Base-by-base conservation (phyloP, 2,113 vertebrate genomes). In the Theristicus caerulescens region DNA sequence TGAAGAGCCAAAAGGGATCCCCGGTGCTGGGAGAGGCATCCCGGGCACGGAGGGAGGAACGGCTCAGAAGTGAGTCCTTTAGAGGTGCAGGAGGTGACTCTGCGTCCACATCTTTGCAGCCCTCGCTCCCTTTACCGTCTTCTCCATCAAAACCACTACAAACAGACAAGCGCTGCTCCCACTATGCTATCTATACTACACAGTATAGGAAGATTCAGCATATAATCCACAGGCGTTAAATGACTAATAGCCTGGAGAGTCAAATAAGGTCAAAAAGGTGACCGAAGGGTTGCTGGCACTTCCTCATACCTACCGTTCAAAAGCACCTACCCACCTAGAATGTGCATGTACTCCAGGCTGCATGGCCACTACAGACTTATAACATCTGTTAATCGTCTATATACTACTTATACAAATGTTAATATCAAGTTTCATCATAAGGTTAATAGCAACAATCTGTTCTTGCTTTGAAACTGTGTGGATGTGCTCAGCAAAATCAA, bases 71-170 rank as follows among this genome's bases (percentile, higher is more conserved):
- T 2, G 13, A 38, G 13, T 11, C 40, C 29, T 27, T 65, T 4
- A 36, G 40, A 46, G 25, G 29, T 9, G 22, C 59, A 25, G 70
- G 10, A n/a, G 27, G 27, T 34, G 8, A 34, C 52, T 36, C 32
- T 13, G 38, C 52, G 54, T 24, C 27, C 2, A 0, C 26, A 10
- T 7, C 36, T 58, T 16, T 25, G 22, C 1, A 0, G 11, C n/a
- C 46, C 34, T 55, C 40, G 2, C 40, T 76, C 12, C 47, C 7
- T 69, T 81, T 52, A 14, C 6, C 18, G 69, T 49, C n/a, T 74
- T 47, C 20, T 47, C 44, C 34, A 12, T 17, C 42, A 77, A 62
- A 34, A 34, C 31, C 49, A 38, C 42, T 24, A 20, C 26, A 42
- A 31, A 61, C 29, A 51, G 21, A 25, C 4, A 42, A 64, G 42